These are phyloP conservation scores for Araneus ventricosus DNA, from an alignment of 1,140 invertebrate genomes.

Conservation along the genomic window DNA sequence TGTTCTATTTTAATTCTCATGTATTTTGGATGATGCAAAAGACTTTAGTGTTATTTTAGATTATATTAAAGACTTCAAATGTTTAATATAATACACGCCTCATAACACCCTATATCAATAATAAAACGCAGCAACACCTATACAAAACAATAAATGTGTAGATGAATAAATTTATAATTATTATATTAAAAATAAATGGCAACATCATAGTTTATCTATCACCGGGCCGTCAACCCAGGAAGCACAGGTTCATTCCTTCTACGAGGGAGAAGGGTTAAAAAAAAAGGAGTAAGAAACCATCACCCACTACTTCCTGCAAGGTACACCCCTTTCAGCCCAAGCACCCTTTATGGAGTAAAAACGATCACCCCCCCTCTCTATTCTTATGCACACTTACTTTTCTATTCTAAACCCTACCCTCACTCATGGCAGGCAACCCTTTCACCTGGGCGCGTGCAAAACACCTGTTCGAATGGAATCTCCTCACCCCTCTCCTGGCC, in stretches of 20 bases:
- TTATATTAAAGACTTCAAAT: too few relatives aligned
- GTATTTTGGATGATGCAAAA: too few relatives aligned
- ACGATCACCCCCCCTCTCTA: not conserved
- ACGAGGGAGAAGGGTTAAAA: not conserved
- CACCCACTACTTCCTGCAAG: not conserved
- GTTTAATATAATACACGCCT: too few relatives aligned
- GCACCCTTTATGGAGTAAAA: not conserved
- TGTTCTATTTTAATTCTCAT: too few relatives aligned
- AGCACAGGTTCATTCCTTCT: not conserved
- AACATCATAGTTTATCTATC: too few relatives aligned
- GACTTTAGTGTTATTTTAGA: too few relatives aligned
- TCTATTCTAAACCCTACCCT: conserved; percentile 10
- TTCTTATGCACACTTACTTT: not conserved
- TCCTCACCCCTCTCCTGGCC: not conserved
- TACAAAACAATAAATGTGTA: too few relatives aligned
- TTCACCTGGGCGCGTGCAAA: conserved; percentile 42
- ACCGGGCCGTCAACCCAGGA: not conserved
- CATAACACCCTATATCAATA: too few relatives aligned
- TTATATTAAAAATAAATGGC: too few relatives aligned
- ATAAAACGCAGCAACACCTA: too few relatives aligned
- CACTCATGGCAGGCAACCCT: conserved; percentile 36
- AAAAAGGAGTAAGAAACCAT: conserved; percentile 4
- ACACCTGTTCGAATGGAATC: conserved; percentile 44
- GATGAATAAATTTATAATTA: too few relatives aligned
- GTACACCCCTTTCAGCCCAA: not conserved